phyloP scores from a whole-genome alignment of 2,888 invertebrate genomes.

The Mythimna lalbum region DNA sequence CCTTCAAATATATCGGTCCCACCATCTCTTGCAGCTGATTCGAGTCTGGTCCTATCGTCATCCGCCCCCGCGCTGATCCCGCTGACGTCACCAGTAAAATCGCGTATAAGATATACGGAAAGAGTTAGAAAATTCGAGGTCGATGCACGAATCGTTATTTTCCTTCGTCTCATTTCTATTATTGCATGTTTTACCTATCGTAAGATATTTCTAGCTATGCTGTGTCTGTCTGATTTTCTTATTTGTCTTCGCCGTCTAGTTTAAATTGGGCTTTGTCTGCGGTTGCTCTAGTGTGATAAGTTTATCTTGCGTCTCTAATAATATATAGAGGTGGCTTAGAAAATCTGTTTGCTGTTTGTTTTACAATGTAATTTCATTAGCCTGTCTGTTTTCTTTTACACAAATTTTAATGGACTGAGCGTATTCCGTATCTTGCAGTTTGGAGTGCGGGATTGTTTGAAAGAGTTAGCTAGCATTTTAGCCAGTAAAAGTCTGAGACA shows the following conservation, averaged over 20 bases:
- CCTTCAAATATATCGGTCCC: slow-evolving; percentile 53
- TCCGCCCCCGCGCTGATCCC: slow-evolving; percentile 65
- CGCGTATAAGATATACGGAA: slow-evolving; percentile 50
- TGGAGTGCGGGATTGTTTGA: no score
- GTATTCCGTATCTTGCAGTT: no score
- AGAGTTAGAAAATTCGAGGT: slow-evolving; percentile 72
- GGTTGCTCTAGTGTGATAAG: slow-evolving; percentile 23
- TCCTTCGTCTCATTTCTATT: slow-evolving; percentile 56
- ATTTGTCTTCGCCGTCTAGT: slow-evolving; percentile 40
- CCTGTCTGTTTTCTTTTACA: no score
- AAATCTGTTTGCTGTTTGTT: not conserved
- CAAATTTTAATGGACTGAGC: no score
- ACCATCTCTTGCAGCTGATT: slow-evolving; percentile 68
- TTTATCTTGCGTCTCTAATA: slow-evolving; percentile 40
- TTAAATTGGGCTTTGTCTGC: slow-evolving; percentile 51
- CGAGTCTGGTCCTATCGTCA: slow-evolving; percentile 64
- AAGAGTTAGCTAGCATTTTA: no score
- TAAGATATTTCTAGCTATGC: slow-evolving; percentile 50
- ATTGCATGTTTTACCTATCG: slow-evolving; percentile 58
- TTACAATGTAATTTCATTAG: slow-evolving; percentile 3
- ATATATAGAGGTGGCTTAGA: slow-evolving; percentile 13
- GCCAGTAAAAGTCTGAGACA: no score
- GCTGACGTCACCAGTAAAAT: slow-evolving; percentile 69
- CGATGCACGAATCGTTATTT: slow-evolving; percentile 66
- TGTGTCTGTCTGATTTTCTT: slow-evolving; percentile 32